Base-by-base conservation (phyloP, 2,888 invertebrate genomes). In the Chloromyia formosa region DNA sequence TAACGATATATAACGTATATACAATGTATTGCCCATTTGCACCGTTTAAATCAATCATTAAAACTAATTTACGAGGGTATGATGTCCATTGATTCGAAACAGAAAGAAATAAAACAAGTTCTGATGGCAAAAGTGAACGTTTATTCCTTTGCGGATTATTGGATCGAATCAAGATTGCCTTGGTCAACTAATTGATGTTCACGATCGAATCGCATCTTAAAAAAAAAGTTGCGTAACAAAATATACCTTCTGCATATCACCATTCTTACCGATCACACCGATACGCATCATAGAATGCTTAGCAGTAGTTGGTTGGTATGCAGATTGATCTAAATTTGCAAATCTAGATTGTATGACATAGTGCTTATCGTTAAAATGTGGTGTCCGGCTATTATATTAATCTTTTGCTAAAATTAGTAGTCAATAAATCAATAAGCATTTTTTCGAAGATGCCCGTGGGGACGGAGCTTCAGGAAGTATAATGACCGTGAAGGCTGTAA, bases 41-140 rank as follows among this genome's bases (percentile, higher is more conserved):
- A 23, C 66, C 14, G 23, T 20, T 54, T n/a, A 40, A 20, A 71
- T 71, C 71, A 56, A 71, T 71, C 71, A 56, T 40, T 71, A 56
- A 40, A 56, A 12, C 71, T 9, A 58, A 71, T 58, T 71, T 71
- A 58, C 18, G 35, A 71, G 58, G n/a, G 18, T 40, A 56, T 56
- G 58, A 58, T 40, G 58, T 40, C 58, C 42, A 58, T 20, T 58
- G 22, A 56, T 40, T 71, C 40, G 56, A 71, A 58, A 58, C 71
- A 56, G 56, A 35, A 4, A 35, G 14, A 56, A 42, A 22, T 45
- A 40, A 71, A 35, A 42, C 22, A 23, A 58, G 53, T 69, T 16
- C 54, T 42, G 40, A 40, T 20, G 27, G 56, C 58, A 71, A 56
- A 71, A 71, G 71, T 71, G 71, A 71, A 71, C 40, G 71, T 56